phyloP scores from a whole-genome alignment of 2,888 invertebrate species.

The Coleophora deauratella region DNA sequence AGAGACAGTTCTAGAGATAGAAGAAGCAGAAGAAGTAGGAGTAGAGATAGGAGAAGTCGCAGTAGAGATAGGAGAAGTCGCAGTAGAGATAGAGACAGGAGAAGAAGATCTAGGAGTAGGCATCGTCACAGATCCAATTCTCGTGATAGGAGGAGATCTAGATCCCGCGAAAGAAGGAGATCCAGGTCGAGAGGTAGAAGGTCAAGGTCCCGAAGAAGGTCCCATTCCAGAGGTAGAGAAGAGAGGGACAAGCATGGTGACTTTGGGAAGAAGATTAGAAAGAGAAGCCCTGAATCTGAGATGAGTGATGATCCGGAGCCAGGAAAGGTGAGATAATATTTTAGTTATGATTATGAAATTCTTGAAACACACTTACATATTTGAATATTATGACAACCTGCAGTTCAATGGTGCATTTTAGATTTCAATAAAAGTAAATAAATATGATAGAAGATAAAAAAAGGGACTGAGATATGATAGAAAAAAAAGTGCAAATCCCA shows the following conservation, averaged over 20 bases:
- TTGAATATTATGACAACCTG: no score
- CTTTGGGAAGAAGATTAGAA: conserved; percentile 41
- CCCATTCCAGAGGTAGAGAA: conserved; percentile 31
- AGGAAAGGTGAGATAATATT: conserved; percentile 72
- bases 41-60: conserved; percentile 24
- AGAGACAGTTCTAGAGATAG: conserved; percentile 40
- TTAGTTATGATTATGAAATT: neutral
- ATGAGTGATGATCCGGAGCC: conserved; percentile 84
- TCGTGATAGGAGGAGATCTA: conserved; percentile 21
- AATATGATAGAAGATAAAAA: no score
- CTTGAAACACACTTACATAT: no score
- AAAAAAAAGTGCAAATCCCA: no score
- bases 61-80: conserved; percentile 28
- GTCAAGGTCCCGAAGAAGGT: conserved; percentile 30
- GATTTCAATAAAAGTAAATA: no score
- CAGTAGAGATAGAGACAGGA: conserved; percentile 28
- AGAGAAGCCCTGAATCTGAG: conserved; percentile 65
- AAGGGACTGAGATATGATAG: no score
- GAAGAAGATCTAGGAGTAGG: conserved; percentile 34
- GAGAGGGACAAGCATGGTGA: conserved; percentile 38
- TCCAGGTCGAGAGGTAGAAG: conserved; percentile 27
- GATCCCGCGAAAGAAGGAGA: conserved; percentile 26
- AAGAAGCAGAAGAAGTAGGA: conserved; percentile 19
- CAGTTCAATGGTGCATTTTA: no score
- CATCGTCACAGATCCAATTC: conserved; percentile 38